Evolutionary conservation across 2,113 vertebrate genomes (phyloP).

Genomic region (Gallinago jamesoni): DNA sequence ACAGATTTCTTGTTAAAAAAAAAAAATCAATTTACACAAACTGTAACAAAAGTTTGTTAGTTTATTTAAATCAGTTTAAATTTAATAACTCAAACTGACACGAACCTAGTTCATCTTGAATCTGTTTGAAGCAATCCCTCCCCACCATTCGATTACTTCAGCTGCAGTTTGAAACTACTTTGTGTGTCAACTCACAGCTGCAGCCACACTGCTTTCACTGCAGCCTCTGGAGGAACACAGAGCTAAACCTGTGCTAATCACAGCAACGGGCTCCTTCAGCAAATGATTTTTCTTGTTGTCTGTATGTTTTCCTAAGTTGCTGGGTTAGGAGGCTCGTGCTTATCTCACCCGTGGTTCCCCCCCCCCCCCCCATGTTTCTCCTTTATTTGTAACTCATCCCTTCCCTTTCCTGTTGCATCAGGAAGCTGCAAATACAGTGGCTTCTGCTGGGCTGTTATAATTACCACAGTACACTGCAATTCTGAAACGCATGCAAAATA

Average conservation of each 20-base stretch:
- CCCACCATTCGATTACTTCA: neutral
- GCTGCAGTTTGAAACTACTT: neutral
- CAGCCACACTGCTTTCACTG: neutral
- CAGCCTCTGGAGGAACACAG: neutral
- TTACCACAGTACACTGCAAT: conserved; percentile 27
- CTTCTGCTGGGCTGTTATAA: conserved; percentile 50
- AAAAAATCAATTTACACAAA: neutral
- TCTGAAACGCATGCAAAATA: conserved; percentile 24
- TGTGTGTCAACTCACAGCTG: neutral
- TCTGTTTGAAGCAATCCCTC: neutral
- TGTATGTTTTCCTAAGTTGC: neutral
- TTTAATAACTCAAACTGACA: neutral
- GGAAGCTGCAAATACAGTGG: conserved; percentile 57
- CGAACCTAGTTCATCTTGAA: neutral
- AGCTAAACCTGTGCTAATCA: conserved; percentile 21
- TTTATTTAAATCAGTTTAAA: neutral
- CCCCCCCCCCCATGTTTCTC: neutral
- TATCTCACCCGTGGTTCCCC: conserved; percentile 15
- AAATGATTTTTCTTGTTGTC: neutral
- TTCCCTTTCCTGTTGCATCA: conserved; percentile 70
- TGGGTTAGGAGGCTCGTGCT: neutral
- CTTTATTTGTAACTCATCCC: conserved; percentile 55
- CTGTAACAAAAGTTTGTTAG: neutral
- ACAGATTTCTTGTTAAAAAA: neutral
- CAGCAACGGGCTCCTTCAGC: neutral